These are phyloP conservation scores for Microctonus hyperodae DNA, from an alignment of 2,888 invertebrate species.

Conservation along the genomic window DNA sequence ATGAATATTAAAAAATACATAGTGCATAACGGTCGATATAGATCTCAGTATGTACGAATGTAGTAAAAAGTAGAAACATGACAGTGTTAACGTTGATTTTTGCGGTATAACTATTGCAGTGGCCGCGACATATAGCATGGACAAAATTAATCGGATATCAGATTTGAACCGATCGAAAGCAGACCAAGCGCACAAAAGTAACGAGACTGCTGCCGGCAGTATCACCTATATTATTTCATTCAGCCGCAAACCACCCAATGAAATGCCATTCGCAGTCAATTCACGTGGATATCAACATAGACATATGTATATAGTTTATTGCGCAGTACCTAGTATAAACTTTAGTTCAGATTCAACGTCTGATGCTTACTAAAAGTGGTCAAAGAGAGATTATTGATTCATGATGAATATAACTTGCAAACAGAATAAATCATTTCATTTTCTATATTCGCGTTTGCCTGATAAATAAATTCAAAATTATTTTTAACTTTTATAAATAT, in stretches of 20 bases:
- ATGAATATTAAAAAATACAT: too few relatives aligned
- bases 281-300: conserved; percentile 7
- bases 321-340: background rate
- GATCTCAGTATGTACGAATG: background rate
- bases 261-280: conserved; percentile 20
- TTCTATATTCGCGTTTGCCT: background rate
- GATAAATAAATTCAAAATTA: background rate
- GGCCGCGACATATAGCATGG: background rate
- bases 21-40: background rate
- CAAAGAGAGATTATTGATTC: background rate
- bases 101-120: too few relatives aligned
- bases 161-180: conserved; percentile 26
- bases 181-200: conserved; percentile 12
- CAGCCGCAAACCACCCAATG: background rate
- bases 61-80: background rate
- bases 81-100: background rate
- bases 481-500: background rate
- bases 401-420: background rate
- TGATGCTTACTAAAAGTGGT: background rate
- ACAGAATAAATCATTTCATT: conserved; percentile 11
- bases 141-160: conserved; percentile 34
- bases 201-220: conserved; percentile 15
- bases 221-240: background rate
- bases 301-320: background rate
- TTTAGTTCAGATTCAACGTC: conserved; percentile 2